These are phyloP conservation scores for Sphaeramia orbicularis DNA, from an alignment of 2,797 vertebrate genomes.

Conservation along the genomic window DNA sequence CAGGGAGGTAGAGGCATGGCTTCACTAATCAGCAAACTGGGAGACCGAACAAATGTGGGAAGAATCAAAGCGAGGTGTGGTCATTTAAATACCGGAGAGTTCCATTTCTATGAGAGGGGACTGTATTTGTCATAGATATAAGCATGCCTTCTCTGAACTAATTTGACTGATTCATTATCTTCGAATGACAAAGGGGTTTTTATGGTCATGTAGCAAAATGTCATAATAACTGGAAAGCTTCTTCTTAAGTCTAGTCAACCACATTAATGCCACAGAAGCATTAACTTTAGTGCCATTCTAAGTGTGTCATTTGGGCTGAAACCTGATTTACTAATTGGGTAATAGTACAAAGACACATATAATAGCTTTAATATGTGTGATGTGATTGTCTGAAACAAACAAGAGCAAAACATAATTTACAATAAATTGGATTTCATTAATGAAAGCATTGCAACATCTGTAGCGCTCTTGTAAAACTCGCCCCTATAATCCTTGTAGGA, in stretches of 20 bases:
- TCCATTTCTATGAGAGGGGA: slow-evolving; percentile 14
- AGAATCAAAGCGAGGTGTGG: background rate
- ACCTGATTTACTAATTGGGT: slow-evolving; percentile 36
- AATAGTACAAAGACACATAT: slow-evolving; percentile 24
- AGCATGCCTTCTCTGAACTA: background rate
- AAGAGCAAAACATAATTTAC: slow-evolving; percentile 36
- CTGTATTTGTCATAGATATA: slow-evolving; percentile 8
- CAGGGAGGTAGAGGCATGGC: background rate
- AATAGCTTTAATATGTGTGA: slow-evolving; percentile 36
- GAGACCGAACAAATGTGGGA: background rate
- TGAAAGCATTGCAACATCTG: slow-evolving; percentile 10
- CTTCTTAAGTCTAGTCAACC: background rate
- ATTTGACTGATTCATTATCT: slow-evolving; percentile 9
- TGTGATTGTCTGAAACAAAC: slow-evolving; percentile 41
- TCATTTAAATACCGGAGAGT: slow-evolving; percentile 18
- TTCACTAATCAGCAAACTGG: slow-evolving; percentile 2
- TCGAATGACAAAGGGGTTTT: background rate
- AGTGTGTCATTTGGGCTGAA: slow-evolving; percentile 27
- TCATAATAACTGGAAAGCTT: slow-evolving; percentile 23
- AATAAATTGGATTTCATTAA: slow-evolving; percentile 41
- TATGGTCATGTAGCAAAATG: slow-evolving; percentile 21
- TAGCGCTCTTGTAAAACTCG: slow-evolving; percentile 15
- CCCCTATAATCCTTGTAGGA: slow-evolving; percentile 17
- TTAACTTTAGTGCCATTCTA: slow-evolving; percentile 14
- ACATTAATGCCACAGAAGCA: background rate